Conservation (phyloP, 1,140 invertebrate species). For the Fragariocoptes setiger region DNA sequence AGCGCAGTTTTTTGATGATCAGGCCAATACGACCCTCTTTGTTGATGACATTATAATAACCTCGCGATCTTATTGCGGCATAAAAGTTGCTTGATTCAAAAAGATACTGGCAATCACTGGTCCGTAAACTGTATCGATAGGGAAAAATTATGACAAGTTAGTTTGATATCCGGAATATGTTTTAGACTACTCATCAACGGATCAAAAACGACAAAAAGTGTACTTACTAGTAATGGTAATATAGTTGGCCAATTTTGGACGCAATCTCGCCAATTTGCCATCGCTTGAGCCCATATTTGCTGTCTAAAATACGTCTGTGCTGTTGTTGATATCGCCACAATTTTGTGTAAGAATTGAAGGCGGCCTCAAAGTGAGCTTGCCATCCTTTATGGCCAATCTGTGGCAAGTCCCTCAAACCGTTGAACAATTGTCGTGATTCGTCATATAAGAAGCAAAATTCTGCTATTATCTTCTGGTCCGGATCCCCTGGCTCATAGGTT, state of each 20-base stretch:
- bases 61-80: conserved; percentile 61
- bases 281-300: conserved; percentile 71
- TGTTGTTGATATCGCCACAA: conserved; percentile 96
- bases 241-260: conserved; percentile 89
- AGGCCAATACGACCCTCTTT: conserved; percentile 77
- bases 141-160: neutral
- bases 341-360: conserved; percentile 92
- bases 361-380: conserved; percentile 84
- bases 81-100: conserved; percentile 88
- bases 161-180: neutral
- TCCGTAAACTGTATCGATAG: conserved; percentile 31
- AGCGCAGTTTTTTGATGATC: conserved; percentile 87
- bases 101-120: conserved; percentile 79
- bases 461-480: conserved; percentile 5
- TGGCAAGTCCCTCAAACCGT: conserved; percentile 74
- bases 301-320: conserved; percentile 53
- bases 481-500: neutral
- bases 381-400: conserved; percentile 92
- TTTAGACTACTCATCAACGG: neutral
- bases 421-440: conserved; percentile 88
- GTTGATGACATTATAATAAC: conserved; percentile 68
- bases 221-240: conserved; percentile 91
- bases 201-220: conserved; percentile 3
- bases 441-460: conserved; percentile 86
- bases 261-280: conserved; percentile 98